Evolutionary conservation across 2,888 invertebrate genomes (phyloP).

Genomic region (Cosmia pyralina): DNA sequence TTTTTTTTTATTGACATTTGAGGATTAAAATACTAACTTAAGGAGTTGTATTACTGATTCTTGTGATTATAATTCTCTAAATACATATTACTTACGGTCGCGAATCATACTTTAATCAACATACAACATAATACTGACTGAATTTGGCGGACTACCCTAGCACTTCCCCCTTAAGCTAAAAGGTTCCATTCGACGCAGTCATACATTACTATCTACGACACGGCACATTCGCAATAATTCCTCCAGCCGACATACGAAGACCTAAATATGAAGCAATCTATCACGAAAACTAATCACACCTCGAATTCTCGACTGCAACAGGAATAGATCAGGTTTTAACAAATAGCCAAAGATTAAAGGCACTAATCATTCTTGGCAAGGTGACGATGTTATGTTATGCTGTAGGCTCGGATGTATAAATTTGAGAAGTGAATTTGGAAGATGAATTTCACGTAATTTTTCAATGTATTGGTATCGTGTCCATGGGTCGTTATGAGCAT

Average conservation of each 20-base stretch:
- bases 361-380: background rate
- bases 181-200: background rate
- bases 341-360: conserved; percentile 4
- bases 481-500: background rate
- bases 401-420: background rate
- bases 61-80: too few species aligned
- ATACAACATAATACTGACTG: too few species aligned
- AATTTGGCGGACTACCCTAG: too few species aligned
- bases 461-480: conserved; percentile 2
- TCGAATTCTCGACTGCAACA: conserved; percentile 14
- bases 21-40: too few species aligned
- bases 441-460: conserved; percentile 8
- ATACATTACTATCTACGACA: conserved; percentile 9
- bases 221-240: conserved; percentile 25
- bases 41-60: too few species aligned
- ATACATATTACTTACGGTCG: too few species aligned
- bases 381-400: background rate
- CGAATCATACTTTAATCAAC: too few species aligned
- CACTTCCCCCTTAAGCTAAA: background rate
- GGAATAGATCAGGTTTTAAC: conserved; percentile 22
- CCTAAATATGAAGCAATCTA: conserved; percentile 41
- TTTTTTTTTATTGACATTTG: too few species aligned
- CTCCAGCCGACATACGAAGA: conserved; percentile 8
- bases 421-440: background rate
- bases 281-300: conserved; percentile 51